These are phyloP conservation scores for Actenoides lindsayi DNA, from an alignment of 2,113 vertebrate genomes.

Conservation along the genomic window DNA sequence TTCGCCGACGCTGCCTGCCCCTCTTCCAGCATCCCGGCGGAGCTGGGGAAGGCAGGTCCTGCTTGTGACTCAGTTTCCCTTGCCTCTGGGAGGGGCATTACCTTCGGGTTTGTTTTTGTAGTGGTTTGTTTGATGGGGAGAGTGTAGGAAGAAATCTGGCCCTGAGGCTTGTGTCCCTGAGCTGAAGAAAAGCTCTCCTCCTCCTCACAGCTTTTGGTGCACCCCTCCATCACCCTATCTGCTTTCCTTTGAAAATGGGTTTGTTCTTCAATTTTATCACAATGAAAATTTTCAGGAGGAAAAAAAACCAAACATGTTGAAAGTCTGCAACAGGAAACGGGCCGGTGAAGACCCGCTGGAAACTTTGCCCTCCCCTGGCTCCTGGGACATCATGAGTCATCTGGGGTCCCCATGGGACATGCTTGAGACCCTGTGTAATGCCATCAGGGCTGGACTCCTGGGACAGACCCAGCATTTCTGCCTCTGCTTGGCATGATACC, in stretches of 20 bases:
- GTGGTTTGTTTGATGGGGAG: background rate
- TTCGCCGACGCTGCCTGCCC: fast-evolving
- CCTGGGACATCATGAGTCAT: fast-evolving
- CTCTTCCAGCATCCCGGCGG: background rate
- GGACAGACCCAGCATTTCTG: fast-evolving
- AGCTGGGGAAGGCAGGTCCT: background rate
- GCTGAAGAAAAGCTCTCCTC: background rate
- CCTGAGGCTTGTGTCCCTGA: fast-evolving
- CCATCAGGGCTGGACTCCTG: fast-evolving
- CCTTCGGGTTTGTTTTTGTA: background rate
- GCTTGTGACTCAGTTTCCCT: slow-evolving; percentile 8
- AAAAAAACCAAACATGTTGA: fast-evolving
- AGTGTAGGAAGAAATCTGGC: background rate
- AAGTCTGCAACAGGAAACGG: background rate
- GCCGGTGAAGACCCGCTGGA: background rate
- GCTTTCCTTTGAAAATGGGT: background rate
- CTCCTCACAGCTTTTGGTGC: fast-evolving
- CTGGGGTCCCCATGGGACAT: background rate
- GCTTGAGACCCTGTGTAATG: fast-evolving
- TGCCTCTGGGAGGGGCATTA: background rate
- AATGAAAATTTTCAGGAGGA: background rate
- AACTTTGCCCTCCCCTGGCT: background rate
- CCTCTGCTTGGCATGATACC: fast-evolving
- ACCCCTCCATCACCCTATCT: background rate
- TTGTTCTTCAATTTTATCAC: background rate